A percentile compares a stretch with the other conserved stretches of the same genome.
Conservation (phyloP, 2,113 vertebrate genomes). For the Takifugu bimaculatus region DNA sequence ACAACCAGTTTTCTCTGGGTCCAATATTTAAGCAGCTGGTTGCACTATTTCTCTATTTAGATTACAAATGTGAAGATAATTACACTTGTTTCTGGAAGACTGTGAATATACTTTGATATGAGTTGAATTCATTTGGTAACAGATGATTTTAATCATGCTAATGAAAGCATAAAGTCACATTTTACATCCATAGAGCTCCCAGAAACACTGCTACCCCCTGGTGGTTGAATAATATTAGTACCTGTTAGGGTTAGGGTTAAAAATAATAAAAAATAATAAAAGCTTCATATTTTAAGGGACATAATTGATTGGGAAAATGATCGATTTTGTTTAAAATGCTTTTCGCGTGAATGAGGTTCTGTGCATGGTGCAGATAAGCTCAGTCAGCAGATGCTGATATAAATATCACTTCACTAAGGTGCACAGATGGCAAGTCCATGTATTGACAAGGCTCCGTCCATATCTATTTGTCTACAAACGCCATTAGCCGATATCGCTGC, state of each 20-base stretch:
- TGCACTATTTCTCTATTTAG: neutral
- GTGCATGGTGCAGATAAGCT: conserved; percentile 44
- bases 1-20: neutral
- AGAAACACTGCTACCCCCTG: conserved; percentile 40
- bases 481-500: conserved; percentile 32
- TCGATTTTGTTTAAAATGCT: conserved; percentile 45
- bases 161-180: too few relatives aligned
- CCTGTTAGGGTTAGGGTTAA: neutral
- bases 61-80: too few relatives aligned
- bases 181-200: neutral
- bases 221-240: conserved; percentile 13
- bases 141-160: too few relatives aligned
- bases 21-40: neutral
- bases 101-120: neutral
- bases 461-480: conserved; percentile 58
- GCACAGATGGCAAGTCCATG: conserved; percentile 61
- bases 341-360: conserved; percentile 16
- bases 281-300: conserved; percentile 15
- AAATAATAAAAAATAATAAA: conserved; percentile 8
- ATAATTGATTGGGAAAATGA: conserved; percentile 37
- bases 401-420: conserved; percentile 52
- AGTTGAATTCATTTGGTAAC: too few relatives aligned
- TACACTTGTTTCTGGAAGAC: neutral
- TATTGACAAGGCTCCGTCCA: conserved; percentile 60
- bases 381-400: conserved; percentile 40